Conservation (phyloP, 2,113 vertebrate species). For the Gallinago undulata region DNA sequence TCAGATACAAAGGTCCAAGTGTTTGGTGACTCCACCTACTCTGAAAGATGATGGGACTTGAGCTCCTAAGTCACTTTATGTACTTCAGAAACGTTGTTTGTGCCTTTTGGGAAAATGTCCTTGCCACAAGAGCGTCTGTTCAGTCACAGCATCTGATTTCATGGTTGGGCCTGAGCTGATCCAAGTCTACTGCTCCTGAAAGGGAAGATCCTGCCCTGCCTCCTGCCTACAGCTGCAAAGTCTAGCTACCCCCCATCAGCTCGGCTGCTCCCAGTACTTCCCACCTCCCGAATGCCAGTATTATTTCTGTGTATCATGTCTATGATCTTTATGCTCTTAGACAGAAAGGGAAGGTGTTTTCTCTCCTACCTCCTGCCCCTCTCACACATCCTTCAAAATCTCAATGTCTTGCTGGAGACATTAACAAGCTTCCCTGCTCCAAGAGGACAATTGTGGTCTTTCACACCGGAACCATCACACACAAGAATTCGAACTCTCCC, state of each 20-base stretch:
- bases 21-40: background rate
- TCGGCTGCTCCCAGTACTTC: background rate
- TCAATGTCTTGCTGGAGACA: background rate
- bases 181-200: background rate
- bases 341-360: background rate
- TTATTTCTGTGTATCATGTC: background rate
- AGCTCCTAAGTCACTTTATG: fast-evolving
- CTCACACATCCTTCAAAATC: background rate
- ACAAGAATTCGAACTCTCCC: background rate
- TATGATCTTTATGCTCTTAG: background rate
- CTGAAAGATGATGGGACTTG: background rate
- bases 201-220: background rate
- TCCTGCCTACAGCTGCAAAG: background rate
- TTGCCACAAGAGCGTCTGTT: background rate
- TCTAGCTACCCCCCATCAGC: background rate
- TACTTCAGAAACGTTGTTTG: background rate
- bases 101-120: background rate
- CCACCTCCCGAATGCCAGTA: background rate
- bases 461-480: background rate
- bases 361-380: background rate
- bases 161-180: background rate
- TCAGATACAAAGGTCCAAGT: background rate
- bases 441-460: background rate
- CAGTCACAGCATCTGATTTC: background rate
- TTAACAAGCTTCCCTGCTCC: background rate